Evolutionary conservation across 2,797 vertebrate genomes (phyloP).

Genomic region (Champsocephalus gunnari): DNA sequence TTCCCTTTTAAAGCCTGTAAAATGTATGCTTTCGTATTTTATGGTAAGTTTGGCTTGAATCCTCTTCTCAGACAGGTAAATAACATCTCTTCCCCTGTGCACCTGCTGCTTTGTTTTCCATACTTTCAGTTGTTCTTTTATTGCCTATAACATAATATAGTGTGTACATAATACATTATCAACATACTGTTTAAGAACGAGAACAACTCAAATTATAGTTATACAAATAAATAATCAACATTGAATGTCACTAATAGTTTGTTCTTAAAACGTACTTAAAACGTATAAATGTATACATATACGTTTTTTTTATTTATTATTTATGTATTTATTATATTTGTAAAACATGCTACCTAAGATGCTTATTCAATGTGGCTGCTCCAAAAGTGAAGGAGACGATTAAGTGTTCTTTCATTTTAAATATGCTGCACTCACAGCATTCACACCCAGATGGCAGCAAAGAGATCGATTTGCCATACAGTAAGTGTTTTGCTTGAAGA

Average conservation of each 20-base stretch:
- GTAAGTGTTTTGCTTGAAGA: background rate
- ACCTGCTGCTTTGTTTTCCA: no score
- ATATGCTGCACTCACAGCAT: background rate
- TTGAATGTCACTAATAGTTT: background rate
- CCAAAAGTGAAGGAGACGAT: background rate
- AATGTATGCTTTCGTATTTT: no score
- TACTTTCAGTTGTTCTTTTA: background rate
- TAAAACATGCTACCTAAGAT: background rate
- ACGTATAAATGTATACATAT: no score
- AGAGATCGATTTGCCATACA: background rate
- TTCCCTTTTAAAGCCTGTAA: no score
- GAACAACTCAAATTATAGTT: no score
- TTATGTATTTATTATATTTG: background rate
- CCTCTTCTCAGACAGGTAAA: no score
- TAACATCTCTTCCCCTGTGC: no score
- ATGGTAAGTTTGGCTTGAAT: no score
- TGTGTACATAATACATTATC: background rate
- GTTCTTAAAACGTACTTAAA: background rate
- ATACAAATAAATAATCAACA: background rate
- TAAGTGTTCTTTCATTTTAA: background rate
- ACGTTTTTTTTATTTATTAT: no score
- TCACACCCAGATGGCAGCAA: slow-evolving; percentile 63
- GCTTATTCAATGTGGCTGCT: background rate
- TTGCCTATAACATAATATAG: background rate
- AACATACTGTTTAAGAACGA: background rate